Evolutionary conservation across 2,888 invertebrate genomes (phyloP).

Genomic region (Hypsopygia costalis): DNA sequence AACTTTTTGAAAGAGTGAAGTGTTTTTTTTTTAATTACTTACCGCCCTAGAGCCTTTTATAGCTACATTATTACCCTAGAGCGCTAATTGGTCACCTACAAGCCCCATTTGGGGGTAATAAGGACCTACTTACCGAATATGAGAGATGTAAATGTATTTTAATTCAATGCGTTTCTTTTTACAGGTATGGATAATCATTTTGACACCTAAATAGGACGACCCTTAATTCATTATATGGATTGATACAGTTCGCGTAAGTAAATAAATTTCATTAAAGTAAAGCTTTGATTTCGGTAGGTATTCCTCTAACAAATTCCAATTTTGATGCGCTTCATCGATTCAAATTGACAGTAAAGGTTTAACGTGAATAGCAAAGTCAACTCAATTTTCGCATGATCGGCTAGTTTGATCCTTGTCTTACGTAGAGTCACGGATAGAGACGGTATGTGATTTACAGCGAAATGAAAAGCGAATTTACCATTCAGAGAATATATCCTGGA

Average conservation of each 20-base stretch:
- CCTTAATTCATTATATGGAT: background rate
- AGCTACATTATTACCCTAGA: no score
- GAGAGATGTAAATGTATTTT: no score
- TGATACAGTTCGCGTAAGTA: background rate
- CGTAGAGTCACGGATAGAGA: conserved; percentile 14
- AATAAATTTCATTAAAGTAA: conserved; percentile 1
- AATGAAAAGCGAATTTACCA: conserved; percentile 23
- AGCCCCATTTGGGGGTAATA: no score
- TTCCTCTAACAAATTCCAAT: conserved; percentile 8
- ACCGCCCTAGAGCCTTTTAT: no score
- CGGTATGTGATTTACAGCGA: conserved; percentile 15
- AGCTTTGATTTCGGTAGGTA: conserved; percentile 1
- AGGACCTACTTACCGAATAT: no score
- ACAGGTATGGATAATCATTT: conserved; percentile 21
- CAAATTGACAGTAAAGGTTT: conserved; percentile 15
- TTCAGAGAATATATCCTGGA: conserved; percentile 16
- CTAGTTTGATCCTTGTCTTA: conserved; percentile 15
- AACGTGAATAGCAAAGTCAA: conserved; percentile 13
- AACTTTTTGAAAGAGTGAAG: no score
- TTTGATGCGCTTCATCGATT: conserved; percentile 14
- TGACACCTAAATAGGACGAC: background rate
- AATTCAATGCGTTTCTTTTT: no score
- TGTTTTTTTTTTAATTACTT: no score
- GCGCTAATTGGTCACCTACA: no score
- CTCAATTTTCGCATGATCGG: conserved; percentile 14